These are phyloP conservation scores for Tringa solitaria DNA, from an alignment of 2,113 vertebrate species.

Conservation along the genomic window DNA sequence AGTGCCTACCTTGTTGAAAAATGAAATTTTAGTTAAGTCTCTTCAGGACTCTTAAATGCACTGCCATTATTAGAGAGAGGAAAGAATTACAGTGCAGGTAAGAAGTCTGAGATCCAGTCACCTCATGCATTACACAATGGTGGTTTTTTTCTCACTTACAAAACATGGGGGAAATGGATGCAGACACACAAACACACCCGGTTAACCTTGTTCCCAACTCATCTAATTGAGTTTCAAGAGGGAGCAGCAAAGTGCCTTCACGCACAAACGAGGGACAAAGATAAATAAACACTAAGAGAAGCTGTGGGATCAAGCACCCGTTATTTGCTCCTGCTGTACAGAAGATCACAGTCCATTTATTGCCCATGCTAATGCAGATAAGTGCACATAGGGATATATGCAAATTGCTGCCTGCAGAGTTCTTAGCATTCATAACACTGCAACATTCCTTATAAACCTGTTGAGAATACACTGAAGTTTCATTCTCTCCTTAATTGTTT, in stretches of 20 bases:
- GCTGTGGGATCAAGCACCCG: neutral
- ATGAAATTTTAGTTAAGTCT: neutral
- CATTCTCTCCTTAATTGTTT: neutral
- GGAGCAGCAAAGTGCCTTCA: neutral
- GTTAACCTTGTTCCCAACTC: neutral
- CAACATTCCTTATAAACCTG: neutral
- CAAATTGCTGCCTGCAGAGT: accelerated
- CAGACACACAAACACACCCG: neutral
- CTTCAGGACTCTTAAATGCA: neutral
- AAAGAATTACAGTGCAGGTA: neutral
- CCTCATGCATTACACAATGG: accelerated
- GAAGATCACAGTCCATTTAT: neutral
- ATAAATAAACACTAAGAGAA: neutral
- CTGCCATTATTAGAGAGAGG: neutral
- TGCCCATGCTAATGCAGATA: neutral
- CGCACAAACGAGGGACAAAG: neutral
- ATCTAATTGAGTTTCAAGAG: neutral
- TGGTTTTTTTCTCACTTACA: neutral
- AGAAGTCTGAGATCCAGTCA: neutral
- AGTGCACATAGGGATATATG: neutral
- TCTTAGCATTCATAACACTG: neutral
- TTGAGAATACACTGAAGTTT: neutral
- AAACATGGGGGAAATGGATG: neutral
- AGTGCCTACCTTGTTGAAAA: neutral
- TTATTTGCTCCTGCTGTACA: accelerated